These are phyloP conservation scores for Choristoneura fumiferana DNA, from an alignment of 1,140 invertebrate species.

Conservation along the genomic window DNA sequence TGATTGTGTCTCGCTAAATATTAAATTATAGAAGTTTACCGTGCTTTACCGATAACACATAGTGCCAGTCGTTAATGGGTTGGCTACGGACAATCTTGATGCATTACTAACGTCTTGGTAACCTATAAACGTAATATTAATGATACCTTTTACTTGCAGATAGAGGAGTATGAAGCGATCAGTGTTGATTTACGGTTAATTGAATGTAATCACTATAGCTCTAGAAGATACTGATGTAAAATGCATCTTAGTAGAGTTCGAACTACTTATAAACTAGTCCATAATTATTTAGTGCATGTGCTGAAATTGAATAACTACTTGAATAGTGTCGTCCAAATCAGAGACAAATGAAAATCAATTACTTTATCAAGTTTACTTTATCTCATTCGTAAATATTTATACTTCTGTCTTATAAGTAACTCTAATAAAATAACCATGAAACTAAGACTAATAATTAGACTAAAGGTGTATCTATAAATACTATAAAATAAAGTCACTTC, in stretches of 20 bases:
- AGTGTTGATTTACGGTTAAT: not conserved
- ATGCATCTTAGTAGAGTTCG: too few species aligned
- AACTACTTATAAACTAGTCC: too few species aligned
- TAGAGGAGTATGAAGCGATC: not conserved
- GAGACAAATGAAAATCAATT: conserved; percentile 1
- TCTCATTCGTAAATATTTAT: conserved; percentile 10
- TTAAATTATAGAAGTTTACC: conserved; percentile 54
- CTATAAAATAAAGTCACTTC: too few species aligned
- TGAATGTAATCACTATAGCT: too few species aligned
- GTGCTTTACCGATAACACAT: conserved; percentile 22
- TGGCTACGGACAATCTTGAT: conserved; percentile 1
- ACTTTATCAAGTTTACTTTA: conserved; percentile 5
- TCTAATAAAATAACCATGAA: conserved; percentile 2
- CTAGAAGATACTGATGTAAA: too few species aligned
- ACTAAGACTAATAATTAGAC: not conserved
- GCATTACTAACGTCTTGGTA: conserved; percentile 5
- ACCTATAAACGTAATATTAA: conserved; percentile 10
- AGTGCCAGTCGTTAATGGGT: not conserved
- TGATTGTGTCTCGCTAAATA: conserved; percentile 51
- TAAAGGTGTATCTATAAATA: too few species aligned
- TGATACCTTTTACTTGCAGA: not conserved
- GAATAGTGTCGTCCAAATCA: not conserved
- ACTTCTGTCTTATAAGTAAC: conserved; percentile 14
- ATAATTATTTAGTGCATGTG: too few species aligned
- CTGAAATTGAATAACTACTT: not conserved